A percentile compares a stretch with the other conserved stretches of the same genome.
These are phyloP conservation scores for Phyllostomus hastatus DNA, from an alignment of 2,113 vertebrate genomes.

Conservation along the genomic window DNA sequence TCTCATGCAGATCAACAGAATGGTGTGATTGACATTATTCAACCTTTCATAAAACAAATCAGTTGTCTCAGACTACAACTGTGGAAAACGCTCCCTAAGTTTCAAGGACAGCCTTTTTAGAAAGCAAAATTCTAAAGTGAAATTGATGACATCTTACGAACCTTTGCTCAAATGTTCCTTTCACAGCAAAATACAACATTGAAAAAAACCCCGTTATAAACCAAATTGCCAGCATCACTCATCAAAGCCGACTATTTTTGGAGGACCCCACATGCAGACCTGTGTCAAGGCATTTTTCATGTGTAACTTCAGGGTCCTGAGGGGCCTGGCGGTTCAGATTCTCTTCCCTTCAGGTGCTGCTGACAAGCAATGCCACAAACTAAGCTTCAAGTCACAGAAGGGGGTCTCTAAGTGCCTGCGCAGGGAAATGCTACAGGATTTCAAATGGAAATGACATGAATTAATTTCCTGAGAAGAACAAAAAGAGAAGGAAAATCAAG, in stretches of 20 bases:
- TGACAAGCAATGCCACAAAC: slow-evolving; percentile 29
- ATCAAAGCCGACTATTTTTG: background rate
- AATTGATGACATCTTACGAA: slow-evolving; percentile 47
- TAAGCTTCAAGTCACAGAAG: slow-evolving; percentile 39
- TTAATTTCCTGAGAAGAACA: slow-evolving; percentile 69
- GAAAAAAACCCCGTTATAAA: background rate
- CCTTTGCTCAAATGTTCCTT: background rate
- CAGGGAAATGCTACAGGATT: slow-evolving; percentile 62
- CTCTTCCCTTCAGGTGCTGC: background rate
- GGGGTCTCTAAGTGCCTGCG: slow-evolving; percentile 19
- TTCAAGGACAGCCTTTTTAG: slow-evolving; percentile 25
- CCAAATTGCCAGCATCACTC: background rate
- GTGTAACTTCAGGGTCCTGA: background rate
- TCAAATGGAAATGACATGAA: slow-evolving; percentile 70
- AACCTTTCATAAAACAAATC: background rate
- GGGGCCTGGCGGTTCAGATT: background rate
- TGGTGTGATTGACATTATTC: background rate
- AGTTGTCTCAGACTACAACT: background rate
- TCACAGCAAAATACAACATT: background rate
- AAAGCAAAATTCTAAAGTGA: slow-evolving; percentile 43
- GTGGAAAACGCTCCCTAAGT: background rate
- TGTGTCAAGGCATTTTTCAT: background rate
- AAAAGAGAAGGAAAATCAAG: slow-evolving; percentile 52
- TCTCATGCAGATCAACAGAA: background rate
- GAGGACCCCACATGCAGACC: background rate